Evolutionary conservation across 2,888 invertebrate genomes (phyloP), one percentile per base, ranked within the genome.

Genomic region (Melolontha melolontha): DNA sequence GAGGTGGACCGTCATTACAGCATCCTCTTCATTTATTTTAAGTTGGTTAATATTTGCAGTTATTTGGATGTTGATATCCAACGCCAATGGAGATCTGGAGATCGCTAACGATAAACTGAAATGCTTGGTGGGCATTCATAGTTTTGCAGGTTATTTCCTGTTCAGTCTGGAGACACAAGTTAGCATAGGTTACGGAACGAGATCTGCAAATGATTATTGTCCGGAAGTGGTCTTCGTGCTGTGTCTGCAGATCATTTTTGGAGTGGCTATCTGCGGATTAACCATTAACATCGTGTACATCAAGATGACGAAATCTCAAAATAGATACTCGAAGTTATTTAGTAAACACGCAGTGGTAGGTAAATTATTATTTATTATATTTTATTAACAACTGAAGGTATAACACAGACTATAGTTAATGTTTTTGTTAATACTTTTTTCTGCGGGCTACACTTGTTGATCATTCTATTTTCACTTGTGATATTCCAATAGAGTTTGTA

Each of bases 121-220:
- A 0, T 90, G 90, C 71, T 85, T 90, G 39, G 85, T 84, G 4
- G 90, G 90, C 0, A 89, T 89, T 0, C 83, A 85, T 0, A 86
- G 86, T 12, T 90, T 90, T 68, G 87, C 89, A 29, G 89, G 89
- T 0, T 85, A 90, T 69, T 88, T 95, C 69, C 87, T 95, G 80
- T 94, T 95, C 86, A 92, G 94, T 47, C 90, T 96, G 69, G 96
- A 96, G 82, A 95, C 94, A 0, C 83, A 88, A 85, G 88, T 89
- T 77, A 89, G 94, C 0, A 93, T 95, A 42, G 96, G 95, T 0
- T 96, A 94, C 78, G 95, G 95, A 0, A 88, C 88, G 14, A 87
- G 95, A 68, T 92, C 88, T 79, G 92, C 93, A 0, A 94, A 91
- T 29, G 92, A 93, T 73, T 91, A 94, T 78, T 96, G 96, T 78